These are phyloP conservation scores for Chaitophorus viminalis DNA, from an alignment of 2,888 invertebrate species.

Conservation along the genomic window DNA sequence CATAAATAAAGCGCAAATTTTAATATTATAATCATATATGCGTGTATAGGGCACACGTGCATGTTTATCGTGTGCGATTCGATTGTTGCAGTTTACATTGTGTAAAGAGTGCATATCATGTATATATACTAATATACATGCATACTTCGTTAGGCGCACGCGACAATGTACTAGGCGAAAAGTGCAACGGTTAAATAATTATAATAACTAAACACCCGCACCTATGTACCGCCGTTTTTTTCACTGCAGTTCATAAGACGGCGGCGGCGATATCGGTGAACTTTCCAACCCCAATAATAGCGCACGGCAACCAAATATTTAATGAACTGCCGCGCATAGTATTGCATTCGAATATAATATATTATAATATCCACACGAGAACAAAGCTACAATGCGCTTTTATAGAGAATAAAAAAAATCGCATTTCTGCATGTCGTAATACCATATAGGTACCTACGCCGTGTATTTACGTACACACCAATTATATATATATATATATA, in stretches of 20 bases:
- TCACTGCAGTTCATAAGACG: too few relatives aligned
- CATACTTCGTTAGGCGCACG: not conserved
- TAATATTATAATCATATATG: too few relatives aligned
- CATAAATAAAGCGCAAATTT: too few relatives aligned
- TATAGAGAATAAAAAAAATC: not conserved
- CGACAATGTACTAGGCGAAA: not conserved
- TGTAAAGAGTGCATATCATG: too few relatives aligned
- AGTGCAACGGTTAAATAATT: not conserved
- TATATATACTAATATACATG: too few relatives aligned
- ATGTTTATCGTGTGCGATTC: not conserved
- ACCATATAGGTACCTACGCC: too few relatives aligned
- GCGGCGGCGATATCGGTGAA: not conserved
- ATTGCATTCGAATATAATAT: not conserved
- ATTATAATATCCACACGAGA: too few relatives aligned
- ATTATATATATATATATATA: too few relatives aligned
- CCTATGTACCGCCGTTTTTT: not conserved
- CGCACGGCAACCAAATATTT: too few relatives aligned
- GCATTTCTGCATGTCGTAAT: too few relatives aligned
- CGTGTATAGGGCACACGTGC: not conserved
- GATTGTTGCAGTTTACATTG: not conserved
- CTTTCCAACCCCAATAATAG: not conserved
- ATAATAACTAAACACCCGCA: not conserved
- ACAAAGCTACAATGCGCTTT: not conserved
- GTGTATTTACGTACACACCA: not conserved
- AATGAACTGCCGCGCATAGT: not conserved